Evolutionary conservation across 2,113 vertebrate species (phyloP).

Genomic region (rabbit (Oryctolagus cuniculus)): DNA sequence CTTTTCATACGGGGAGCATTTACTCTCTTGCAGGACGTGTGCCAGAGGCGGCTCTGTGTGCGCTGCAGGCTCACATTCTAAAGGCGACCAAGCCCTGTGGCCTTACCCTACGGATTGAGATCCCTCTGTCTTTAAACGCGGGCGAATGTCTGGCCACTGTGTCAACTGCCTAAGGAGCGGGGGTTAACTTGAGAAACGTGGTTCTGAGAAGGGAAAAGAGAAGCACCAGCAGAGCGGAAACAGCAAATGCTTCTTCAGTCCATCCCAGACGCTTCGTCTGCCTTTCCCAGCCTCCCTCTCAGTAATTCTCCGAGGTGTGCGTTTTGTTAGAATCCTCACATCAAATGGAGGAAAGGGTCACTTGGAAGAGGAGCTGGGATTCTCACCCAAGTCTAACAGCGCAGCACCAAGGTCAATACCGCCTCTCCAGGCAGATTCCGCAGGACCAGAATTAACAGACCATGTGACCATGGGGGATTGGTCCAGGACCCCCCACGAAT

Average conservation of each 20-base stretch:
- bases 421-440: background rate
- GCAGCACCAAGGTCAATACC: background rate
- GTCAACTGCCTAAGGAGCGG: background rate
- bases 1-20: accelerated
- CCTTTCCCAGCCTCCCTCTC: background rate
- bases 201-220: background rate
- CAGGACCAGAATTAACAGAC: background rate
- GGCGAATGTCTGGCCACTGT: background rate
- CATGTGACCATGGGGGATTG: no score
- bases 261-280: accelerated
- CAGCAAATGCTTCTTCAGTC: background rate
- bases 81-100: accelerated
- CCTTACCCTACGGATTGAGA: background rate
- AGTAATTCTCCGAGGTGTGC: background rate
- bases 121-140: background rate
- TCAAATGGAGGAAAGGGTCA: accelerated
- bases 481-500: no score
- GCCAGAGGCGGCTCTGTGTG: background rate
- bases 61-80: background rate
- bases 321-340: background rate
- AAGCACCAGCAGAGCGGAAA: background rate
- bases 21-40: accelerated
- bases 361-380: background rate
- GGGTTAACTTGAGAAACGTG: background rate
- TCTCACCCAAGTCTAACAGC: no score